These are phyloP conservation scores for Rotaria socialis DNA, from an alignment of 2,888 invertebrate species.

Conservation along the genomic window DNA sequence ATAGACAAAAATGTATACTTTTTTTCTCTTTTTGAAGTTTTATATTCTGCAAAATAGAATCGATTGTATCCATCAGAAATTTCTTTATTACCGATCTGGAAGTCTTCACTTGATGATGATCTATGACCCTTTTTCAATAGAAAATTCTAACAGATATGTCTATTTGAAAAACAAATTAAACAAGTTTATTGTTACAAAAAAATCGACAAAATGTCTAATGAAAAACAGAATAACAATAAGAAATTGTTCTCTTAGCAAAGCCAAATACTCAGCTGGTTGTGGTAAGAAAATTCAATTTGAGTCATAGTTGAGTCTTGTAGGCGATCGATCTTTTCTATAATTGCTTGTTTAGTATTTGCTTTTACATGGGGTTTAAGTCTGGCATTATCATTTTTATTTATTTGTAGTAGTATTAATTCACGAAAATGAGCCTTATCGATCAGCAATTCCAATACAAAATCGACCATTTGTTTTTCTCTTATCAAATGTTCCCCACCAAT, in stretches of 20 bases:
- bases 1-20: no score
- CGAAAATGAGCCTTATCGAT: background rate
- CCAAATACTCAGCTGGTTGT: background rate
- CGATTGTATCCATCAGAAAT: no score
- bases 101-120: no score
- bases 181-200: background rate
- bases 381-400: background rate
- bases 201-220: background rate
- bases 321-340: background rate
- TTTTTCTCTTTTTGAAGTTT: no score
- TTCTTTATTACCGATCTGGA: no score
- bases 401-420: background rate
- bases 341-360: background rate
- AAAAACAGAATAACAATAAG: background rate
- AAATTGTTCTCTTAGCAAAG: background rate
- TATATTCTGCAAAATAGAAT: no score
- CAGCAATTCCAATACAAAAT: background rate
- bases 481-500: background rate
- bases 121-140: no score
- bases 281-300: constrained; percentile 3
- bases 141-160: no score
- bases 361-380: background rate
- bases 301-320: background rate
- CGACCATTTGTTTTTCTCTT: background rate
- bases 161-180: no score